phyloP scores from a whole-genome alignment of 2,113 vertebrate genomes.

The Bombycilla garrulus region DNA sequence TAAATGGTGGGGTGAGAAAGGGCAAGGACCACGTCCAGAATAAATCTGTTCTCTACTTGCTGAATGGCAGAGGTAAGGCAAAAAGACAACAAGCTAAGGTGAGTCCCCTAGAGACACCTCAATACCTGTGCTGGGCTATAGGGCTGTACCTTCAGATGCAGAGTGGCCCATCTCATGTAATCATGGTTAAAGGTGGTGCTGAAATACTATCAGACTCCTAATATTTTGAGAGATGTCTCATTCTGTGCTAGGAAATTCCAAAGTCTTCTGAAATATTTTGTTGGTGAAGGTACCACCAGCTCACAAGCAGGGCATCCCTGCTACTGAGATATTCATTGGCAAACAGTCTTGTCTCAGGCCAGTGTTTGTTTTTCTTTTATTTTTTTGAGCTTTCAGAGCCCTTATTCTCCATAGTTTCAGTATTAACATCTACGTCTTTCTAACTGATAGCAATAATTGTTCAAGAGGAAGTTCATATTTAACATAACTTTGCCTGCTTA shows the following conservation, averaged over 20 bases:
- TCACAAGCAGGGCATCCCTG: background rate
- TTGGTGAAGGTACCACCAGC: background rate
- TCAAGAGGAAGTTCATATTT: background rate
- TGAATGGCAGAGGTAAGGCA: background rate
- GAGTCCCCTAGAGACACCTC: background rate
- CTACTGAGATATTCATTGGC: background rate
- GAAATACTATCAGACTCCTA: background rate
- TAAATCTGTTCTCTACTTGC: background rate
- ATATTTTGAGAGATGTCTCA: background rate
- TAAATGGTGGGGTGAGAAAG: background rate
- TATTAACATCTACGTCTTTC: background rate
- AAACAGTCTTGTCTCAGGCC: background rate
- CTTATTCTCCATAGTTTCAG: background rate
- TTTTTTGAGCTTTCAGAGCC: background rate
- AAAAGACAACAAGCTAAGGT: background rate
- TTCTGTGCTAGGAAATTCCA: background rate
- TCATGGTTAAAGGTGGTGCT: background rate
- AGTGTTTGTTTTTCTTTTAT: background rate
- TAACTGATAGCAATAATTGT: background rate
- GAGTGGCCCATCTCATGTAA: background rate
- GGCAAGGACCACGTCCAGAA: background rate
- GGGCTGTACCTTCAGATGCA: background rate
- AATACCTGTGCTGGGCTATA: accelerated
- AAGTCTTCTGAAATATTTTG: background rate
- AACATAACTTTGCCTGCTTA: background rate